Conservation (phyloP, 1,140 invertebrate species). For the Meteorus sp. region DNA sequence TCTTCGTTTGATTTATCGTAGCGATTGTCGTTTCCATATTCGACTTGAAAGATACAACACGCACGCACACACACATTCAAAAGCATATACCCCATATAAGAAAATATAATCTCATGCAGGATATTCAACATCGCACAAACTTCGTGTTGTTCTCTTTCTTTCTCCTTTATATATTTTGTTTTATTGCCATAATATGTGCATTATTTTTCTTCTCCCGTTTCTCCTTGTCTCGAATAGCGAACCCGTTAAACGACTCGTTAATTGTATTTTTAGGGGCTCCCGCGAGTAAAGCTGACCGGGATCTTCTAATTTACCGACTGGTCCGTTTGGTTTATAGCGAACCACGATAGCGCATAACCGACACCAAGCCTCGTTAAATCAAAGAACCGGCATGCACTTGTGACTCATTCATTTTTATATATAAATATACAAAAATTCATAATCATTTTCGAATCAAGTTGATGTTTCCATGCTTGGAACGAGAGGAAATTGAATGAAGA, state of each 20-base stretch:
- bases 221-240: constrained; percentile 6
- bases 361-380: constrained; percentile 54
- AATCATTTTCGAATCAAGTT: no score
- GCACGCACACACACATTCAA: no score
- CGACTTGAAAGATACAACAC: constrained; percentile 38
- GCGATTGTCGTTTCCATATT: constrained; percentile 51
- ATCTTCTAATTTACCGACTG: constrained; percentile 50
- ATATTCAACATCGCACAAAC: constrained; percentile 32
- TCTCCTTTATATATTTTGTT: not conserved
- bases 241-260: constrained; percentile 50
- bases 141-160: constrained; percentile 1
- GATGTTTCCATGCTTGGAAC: no score
- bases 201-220: not conserved
- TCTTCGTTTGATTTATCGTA: constrained; percentile 54
- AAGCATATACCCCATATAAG: no score
- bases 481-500: no score
- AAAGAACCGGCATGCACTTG: no score
- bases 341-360: constrained; percentile 48
- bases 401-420: no score
- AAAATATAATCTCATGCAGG: constrained; percentile 27
- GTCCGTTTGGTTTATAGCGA: constrained; percentile 51
- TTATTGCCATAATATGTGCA: constrained; percentile 14
- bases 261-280: constrained; percentile 54
- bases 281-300: constrained; percentile 17
- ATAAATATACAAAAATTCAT: no score